Base-by-base conservation (phyloP, 2,888 invertebrate genomes). In the Pedicia rivosa region DNA sequence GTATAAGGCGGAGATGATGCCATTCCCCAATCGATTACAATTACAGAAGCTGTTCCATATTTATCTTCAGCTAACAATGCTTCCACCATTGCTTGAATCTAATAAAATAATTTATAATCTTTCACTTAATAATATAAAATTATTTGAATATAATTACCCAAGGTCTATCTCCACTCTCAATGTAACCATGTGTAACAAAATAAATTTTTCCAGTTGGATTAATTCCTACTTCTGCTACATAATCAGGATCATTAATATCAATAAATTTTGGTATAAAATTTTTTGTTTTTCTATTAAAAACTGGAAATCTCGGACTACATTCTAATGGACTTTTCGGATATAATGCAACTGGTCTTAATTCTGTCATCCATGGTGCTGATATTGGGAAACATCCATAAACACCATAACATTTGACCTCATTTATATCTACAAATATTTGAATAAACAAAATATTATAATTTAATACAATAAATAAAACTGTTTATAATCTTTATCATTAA, bases 1-100 rank as follows among this genome's bases (percentile, higher is more conserved):
- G 82, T 78, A 54, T 92, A 94, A 0, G 88, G 87, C 1, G 88
- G 87, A 42, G 75, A 76, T 0, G 88, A 80, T 0, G 88, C 91
- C 5, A 73, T 73, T 40, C 80, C 72, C 91, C 90, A 91, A 52
- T 88, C 88, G 3, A 90, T 72, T 1, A 81, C 67, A 10, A 87
- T 66, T 0, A 88, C 80, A 36, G 82, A 79, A 28, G 77, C 74
- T 35, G 74, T 72, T 27, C 74, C 74, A 37, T 74, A 70, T 2
- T 68, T 67, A 47, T 70, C 65, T 13, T 64, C 44, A 30, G 61
- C 59, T 6, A 91, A 57, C n/a, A 91, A 60, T 19, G 79, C 77
- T 37, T 72, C 67, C 12, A 73, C 72, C 66, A 83, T 72, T 33
- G 73, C 69, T 66, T 77, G 63, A 40, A 78, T 72, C 74, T 75